Evolutionary conservation across 2,888 invertebrate genomes (phyloP).

Genomic region (Ornithoptera alexandrae): DNA sequence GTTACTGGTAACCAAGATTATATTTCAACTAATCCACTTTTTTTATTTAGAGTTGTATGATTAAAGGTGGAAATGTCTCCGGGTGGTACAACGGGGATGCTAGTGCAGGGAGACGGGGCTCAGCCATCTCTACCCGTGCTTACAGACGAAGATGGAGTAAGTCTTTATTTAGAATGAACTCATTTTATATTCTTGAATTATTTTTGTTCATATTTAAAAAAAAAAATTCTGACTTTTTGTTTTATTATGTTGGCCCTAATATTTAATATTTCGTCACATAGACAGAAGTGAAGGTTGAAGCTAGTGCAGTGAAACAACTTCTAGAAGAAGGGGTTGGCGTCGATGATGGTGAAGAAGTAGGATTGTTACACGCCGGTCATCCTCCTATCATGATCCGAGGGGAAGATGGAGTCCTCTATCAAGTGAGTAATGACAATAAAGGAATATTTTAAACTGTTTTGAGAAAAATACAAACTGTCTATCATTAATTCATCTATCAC

Average conservation of each 20-base stretch:
- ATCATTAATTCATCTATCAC: background rate
- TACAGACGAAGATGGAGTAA: constrained; percentile 73
- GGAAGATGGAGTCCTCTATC: constrained; percentile 90
- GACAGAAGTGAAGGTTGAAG: constrained; percentile 73
- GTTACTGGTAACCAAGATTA: no score
- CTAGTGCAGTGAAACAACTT: constrained; percentile 81
- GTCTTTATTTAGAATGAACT: constrained; percentile 36
- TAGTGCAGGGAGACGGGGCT: constrained; percentile 74
- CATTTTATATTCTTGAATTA: background rate
- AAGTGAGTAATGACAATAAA: constrained; percentile 60
- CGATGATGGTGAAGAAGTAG: constrained; percentile 69
- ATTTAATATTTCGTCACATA: constrained; percentile 33
- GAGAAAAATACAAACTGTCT: background rate
- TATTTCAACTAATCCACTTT: no score
- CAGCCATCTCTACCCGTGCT: constrained; percentile 72
- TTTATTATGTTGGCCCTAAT: background rate
- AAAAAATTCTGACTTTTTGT: background rate
- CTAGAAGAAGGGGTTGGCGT: constrained; percentile 64
- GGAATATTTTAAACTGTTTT: background rate
- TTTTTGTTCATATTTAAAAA: background rate
- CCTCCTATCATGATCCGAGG: constrained; percentile 89
- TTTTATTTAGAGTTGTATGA: background rate
- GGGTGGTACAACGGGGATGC: constrained; percentile 82
- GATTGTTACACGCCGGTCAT: constrained; percentile 63
- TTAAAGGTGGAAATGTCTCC: constrained; percentile 80